Evolutionary conservation across 2,797 vertebrate genomes (phyloP), one percentile per base, ranked within the genome.

Genomic region (Tympanoctomys barrerae): DNA sequence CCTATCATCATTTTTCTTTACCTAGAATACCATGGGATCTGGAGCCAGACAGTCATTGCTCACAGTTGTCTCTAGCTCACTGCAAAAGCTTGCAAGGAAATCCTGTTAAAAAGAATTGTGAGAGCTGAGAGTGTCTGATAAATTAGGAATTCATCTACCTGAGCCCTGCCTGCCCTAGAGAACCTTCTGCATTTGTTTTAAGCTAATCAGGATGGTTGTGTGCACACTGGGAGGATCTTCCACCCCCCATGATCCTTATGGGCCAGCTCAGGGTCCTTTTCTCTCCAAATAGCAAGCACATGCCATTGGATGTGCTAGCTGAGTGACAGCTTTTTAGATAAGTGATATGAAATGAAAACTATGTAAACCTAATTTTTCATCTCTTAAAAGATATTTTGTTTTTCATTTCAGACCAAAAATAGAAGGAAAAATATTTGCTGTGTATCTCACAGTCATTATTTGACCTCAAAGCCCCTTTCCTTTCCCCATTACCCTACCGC

Each of bases 291-390:
- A 14, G 28, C 54, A 46, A 77, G 36, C 36, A 5, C 26, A 22
- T 24, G 31, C 22, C 39, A 10, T 21, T 77, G 12, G 19, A 59
- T 42, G 64, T 1, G 22, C 36, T 54, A 80, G 49, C 1, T 46
- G 9, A 54, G 18, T 16, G 78, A 64, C 24, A 49, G 18, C n/a
- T 71, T 84, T 10, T 75, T 87, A 39, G 83, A 71, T 79, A 39
- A 61, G 49, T 26, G 33, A 9, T 42, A 49, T 31, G 57, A 95
- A 95, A 85, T 87, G 66, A 73, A 79, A 85, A 79, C 31, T 71
- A 52, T 49, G 36, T 83, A 84, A 42, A 85, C 59, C 7, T n/a
- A 68, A 79, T 39, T 49, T 90, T 75, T 57, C 33, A 84, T 70
- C 9, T 26, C 19, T 75, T 90, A 9, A 70, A 39, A 42, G 22